Evolutionary conservation across 2,888 invertebrate species (phyloP).

Genomic region (Phymatocera aterrima): DNA sequence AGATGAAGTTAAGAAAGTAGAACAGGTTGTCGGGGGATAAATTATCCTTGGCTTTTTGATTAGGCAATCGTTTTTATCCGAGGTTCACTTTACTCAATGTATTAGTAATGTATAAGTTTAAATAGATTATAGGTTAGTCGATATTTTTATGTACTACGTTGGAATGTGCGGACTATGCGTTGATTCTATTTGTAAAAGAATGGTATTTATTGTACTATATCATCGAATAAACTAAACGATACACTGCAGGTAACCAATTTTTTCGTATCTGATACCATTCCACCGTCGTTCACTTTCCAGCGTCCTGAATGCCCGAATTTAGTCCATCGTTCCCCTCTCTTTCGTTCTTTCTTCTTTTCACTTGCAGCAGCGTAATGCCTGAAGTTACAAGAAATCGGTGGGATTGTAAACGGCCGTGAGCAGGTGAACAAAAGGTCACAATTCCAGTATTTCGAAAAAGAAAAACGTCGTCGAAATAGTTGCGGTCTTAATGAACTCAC

Average conservation of each 20-base stretch:
- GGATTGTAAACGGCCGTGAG: no score
- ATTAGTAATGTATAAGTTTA: conserved; percentile 19
- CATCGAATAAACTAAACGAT: conserved; percentile 55
- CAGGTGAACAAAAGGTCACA: no score
- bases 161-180: conserved; percentile 30
- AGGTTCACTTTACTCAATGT: conserved; percentile 4
- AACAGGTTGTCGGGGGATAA: no score
- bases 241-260: neutral
- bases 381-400: no score
- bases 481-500: neutral
- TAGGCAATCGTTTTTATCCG: neutral
- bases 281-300: neutral
- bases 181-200: conserved; percentile 41
- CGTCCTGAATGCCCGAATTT: no score
- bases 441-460: no score
- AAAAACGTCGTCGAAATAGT: neutral
- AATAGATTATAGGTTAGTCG: conserved; percentile 17
- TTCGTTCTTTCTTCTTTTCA: no score
- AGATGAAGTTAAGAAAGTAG: neutral
- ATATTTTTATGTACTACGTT: conserved; percentile 32
- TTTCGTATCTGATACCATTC: neutral
- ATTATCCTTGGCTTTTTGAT: neutral
- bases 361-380: no score
- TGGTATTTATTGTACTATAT: conserved; percentile 64
- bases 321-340: no score